phyloP scores from a whole-genome alignment of 2,797 vertebrate species.

The Picus viridis region DNA sequence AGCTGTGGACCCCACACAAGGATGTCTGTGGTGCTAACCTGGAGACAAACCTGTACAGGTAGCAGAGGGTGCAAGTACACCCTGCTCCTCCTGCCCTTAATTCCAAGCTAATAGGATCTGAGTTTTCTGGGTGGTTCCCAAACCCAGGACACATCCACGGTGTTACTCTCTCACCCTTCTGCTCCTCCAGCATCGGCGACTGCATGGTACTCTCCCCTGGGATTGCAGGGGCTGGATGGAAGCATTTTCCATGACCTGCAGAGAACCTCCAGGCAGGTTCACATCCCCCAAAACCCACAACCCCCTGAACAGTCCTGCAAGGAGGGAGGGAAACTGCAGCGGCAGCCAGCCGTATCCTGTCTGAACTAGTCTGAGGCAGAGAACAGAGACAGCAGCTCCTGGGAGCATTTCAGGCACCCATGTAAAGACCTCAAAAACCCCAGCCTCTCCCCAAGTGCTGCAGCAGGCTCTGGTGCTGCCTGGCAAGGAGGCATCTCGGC shows the following conservation, averaged over 20 bases:
- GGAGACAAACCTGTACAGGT: neutral
- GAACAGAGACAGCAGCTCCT: neutral
- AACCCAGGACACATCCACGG: neutral
- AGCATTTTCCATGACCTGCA: neutral
- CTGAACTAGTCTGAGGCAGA: neutral
- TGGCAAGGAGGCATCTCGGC: accelerated
- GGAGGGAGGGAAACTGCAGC: neutral
- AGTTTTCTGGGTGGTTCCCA: neutral
- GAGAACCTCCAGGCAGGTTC: neutral
- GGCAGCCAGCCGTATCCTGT: neutral
- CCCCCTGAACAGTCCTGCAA: neutral
- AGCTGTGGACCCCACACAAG: accelerated
- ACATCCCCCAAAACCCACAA: neutral
- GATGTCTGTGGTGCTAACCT: accelerated
- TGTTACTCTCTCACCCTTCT: accelerated
- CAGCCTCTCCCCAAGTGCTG: neutral
- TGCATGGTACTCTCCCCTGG: accelerated
- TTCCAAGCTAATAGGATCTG: neutral
- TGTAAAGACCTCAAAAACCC: neutral
- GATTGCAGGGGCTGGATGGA: neutral
- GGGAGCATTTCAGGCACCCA: accelerated
- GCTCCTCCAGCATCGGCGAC: accelerated
- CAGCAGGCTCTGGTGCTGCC: neutral
- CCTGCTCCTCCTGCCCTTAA: accelerated
- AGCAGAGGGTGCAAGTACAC: neutral